Evolutionary conservation across 1,140 invertebrate species (phyloP), one percentile per base, ranked within the genome.

Genomic region (Leptoteleia sp.): DNA sequence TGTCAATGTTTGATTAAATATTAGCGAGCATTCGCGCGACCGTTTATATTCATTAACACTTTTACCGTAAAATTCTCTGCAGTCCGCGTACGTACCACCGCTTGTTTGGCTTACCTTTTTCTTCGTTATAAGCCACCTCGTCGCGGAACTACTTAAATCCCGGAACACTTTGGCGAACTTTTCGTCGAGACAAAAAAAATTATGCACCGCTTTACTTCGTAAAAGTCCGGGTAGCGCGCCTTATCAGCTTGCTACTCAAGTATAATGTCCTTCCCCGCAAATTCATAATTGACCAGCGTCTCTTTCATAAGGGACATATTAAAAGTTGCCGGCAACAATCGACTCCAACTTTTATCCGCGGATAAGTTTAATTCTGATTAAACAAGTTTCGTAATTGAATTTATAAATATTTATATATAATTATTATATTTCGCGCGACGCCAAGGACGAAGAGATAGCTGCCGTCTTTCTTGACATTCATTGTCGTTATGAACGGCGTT

Each of bases 201-300:
- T 68, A 67, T 57, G 64, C 64, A 25, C 22, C 31, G 40, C 29
- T 47, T 67, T 55, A 55, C 40, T 55, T 57, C 40, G 15, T 7
- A 48, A 70, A 48, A 70, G 43, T 57, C 13, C 11, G 37, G 45
- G 35, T 35, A 25, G 25, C 27, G 54, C 27, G 11, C 13, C 15
- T 43, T 59, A 70, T 59, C 52, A 48, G 50, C 65, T 59, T 59
- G 65, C 43, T 33, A 50, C 65, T 70, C 43, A 15, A 42, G 43
- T 70, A 59, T 50, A 59, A 57, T 57, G 25, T 67, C 19, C 27
- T n/a, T 54, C 43, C 25, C 12, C 12, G 6, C 27, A 35, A 38
- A 68, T 70, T 70, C 29, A 50, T 59, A 59, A 70, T 59, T 67
- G 40, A 55, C 16, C 31, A 4, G 15, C 33, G 48, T n/a, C 31